Percentiles rank a stretch among this genome's conserved stretches.
phyloP scores from a whole-genome alignment of 2,888 invertebrate genomes.

The Erebia palarica region DNA sequence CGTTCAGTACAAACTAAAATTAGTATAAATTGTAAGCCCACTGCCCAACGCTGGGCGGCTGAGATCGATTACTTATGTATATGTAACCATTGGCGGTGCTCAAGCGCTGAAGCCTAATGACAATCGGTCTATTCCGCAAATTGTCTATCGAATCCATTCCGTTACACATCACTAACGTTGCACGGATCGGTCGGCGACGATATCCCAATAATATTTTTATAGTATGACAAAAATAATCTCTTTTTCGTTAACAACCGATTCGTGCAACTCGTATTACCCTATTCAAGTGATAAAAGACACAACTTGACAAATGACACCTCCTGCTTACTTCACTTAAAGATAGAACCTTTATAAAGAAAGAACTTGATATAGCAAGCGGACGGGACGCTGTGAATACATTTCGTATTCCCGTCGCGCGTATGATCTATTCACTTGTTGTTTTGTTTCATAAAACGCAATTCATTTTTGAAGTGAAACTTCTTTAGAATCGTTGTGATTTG shows the following conservation, averaged over 20 bases:
- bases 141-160: conserved; percentile 20
- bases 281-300: neutral
- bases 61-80: conserved; percentile 78
- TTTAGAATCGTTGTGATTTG: no score
- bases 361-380: no score
- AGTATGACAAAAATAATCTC: conserved; percentile 65
- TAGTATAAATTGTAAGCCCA: conserved; percentile 71
- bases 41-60: conserved; percentile 69
- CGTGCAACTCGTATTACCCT: conserved; percentile 29
- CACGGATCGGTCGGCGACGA: conserved; percentile 43
- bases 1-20: conserved; percentile 59
- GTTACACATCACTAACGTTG: conserved; percentile 34
- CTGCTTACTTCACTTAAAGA: no score
- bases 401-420: no score
- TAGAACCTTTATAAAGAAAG: no score
- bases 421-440: no score
- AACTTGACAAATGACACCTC: no score
- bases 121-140: conserved; percentile 38
- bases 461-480: no score
- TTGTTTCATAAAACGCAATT: no score
- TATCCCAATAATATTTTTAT: conserved; percentile 57
- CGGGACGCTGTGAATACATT: no score
- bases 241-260: conserved; percentile 45
- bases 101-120: conserved; percentile 63
- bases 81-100: conserved; percentile 71